These are phyloP conservation scores for Acomys russatus DNA, from an alignment of 2,797 vertebrate species.

Conservation along the genomic window DNA sequence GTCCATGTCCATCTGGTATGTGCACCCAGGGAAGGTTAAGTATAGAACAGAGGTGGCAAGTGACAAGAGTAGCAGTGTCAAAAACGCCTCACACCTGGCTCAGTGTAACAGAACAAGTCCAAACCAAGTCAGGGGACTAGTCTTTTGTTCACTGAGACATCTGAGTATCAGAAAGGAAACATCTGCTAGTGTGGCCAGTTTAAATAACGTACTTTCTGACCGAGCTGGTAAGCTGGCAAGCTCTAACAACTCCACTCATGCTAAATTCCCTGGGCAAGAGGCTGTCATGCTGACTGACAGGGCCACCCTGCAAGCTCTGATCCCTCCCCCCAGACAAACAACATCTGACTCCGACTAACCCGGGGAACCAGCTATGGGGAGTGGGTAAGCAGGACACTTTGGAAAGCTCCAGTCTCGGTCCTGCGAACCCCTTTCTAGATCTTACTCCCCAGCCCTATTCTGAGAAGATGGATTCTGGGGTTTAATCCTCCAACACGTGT, in stretches of 20 bases:
- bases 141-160: constrained; percentile 18
- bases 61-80: not conserved
- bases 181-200: constrained; percentile 23
- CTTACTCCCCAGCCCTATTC: not conserved
- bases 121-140: not conserved
- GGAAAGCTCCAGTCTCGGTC: constrained; percentile 4
- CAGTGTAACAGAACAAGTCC: not conserved
- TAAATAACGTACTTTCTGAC: constrained; percentile 30
- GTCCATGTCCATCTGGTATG: not conserved
- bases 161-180: constrained; percentile 51
- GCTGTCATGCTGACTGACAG: not conserved
- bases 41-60: no score
- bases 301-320: not conserved
- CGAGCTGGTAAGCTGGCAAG: constrained; percentile 55
- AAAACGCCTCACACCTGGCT: not conserved
- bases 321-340: not conserved
- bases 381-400: not conserved
- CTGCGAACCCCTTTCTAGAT: not conserved
- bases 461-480: constrained; percentile 19
- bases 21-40: not conserved
- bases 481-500: not conserved
- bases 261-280: constrained; percentile 14
- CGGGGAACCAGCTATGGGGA: not conserved
- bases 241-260: not conserved
- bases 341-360: not conserved